Percentiles rank a stretch among this genome's conserved stretches.
Conservation (phyloP, 2,888 invertebrate species). For the Allygus modestus region DNA sequence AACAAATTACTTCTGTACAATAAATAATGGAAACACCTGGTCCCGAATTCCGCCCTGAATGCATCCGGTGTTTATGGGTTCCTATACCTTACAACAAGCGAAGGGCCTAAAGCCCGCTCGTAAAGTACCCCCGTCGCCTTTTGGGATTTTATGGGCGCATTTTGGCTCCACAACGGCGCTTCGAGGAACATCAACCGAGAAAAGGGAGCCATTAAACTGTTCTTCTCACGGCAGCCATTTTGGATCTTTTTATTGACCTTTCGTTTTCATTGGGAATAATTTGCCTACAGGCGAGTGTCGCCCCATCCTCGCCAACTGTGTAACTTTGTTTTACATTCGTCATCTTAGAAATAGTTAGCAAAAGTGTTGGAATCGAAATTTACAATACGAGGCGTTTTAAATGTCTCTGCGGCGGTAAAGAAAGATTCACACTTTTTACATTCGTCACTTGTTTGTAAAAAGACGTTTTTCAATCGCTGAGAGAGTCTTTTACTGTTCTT, state of each 20-base stretch:
- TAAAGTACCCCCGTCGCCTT: constrained; percentile 53
- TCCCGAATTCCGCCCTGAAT: constrained; percentile 23
- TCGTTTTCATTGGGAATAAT: constrained; percentile 22
- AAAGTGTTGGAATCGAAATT: no score
- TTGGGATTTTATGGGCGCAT: constrained; percentile 48
- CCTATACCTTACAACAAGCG: constrained; percentile 37
- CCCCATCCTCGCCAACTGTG: not conserved
- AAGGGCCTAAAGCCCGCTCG: constrained; percentile 50
- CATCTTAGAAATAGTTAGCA: no score
- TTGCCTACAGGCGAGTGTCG: not conserved
- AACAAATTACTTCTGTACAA: constrained; percentile 37
- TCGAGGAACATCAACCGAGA: constrained; percentile 41
- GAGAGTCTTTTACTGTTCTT: constrained; percentile 1
- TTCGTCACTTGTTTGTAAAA: not conserved
- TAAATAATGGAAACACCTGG: constrained; percentile 27
- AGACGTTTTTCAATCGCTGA: constrained; percentile 25
- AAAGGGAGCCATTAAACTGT: constrained; percentile 52
- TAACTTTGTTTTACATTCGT: not conserved
- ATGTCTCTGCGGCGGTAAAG: not conserved
- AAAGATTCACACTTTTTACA: not conserved
- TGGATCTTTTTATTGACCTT: constrained; percentile 31
- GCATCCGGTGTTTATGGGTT: constrained; percentile 17
- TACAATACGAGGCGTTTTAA: no score
- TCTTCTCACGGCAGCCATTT: constrained; percentile 57
- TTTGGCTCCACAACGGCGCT: constrained; percentile 53